Evolutionary conservation across 1,140 invertebrate species (phyloP).

Genomic region (Trichonephila clavata): DNA sequence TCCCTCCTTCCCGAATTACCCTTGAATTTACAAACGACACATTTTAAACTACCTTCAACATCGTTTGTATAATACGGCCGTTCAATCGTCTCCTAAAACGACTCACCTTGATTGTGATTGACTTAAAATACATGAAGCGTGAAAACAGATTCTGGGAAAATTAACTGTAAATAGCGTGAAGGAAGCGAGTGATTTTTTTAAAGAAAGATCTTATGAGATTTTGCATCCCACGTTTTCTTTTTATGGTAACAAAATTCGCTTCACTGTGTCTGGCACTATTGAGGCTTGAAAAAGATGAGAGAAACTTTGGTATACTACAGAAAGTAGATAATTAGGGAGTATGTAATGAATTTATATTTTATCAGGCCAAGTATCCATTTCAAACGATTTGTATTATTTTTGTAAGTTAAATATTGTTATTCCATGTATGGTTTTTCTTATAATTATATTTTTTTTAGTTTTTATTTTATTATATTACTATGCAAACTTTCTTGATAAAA

Average conservation of each 20-base stretch:
- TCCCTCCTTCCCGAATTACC: background rate
- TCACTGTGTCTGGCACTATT: background rate
- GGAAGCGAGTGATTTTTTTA: background rate
- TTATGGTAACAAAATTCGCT: background rate
- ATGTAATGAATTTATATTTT: too few species aligned
- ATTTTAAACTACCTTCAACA: background rate
- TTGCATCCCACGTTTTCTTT: background rate
- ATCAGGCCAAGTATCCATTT: too few species aligned
- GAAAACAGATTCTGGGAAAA: background rate
- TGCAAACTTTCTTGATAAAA: too few species aligned
- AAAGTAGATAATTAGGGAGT: background rate
- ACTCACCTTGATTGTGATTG: background rate
- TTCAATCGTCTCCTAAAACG: background rate
- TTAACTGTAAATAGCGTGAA: background rate
- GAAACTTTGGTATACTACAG: background rate
- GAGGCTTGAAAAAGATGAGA: background rate
- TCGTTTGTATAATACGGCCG: background rate
- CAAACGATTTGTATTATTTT: too few species aligned
- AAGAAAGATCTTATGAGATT: background rate
- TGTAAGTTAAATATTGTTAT: too few species aligned
- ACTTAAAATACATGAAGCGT: background rate
- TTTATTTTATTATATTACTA: too few species aligned
- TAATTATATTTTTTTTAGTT: too few species aligned
- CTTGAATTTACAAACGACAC: background rate
- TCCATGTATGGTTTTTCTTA: too few species aligned